A percentile compares a stretch with the other conserved stretches of the same genome.
Evolutionary conservation across 2,797 vertebrate species (phyloP).

Genomic region (Monodelphis domestica): DNA sequence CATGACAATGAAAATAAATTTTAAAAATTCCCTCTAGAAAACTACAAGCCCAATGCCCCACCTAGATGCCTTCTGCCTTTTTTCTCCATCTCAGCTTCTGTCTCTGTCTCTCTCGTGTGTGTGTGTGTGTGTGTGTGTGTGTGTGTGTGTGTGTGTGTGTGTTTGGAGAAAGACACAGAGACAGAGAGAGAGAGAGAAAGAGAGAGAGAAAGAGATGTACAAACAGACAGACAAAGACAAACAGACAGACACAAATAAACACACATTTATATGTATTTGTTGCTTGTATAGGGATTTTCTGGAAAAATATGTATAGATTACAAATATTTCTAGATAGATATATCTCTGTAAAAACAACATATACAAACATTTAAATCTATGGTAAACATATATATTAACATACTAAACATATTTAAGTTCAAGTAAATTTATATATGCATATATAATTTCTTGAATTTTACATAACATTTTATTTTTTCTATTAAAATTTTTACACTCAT

Average conservation of each 20-base stretch:
- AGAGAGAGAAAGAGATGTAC: too few species aligned
- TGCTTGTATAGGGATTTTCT: neutral
- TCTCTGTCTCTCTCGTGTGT: too few species aligned
- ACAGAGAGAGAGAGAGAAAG: too few species aligned
- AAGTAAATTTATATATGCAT: too few species aligned
- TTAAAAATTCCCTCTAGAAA: neutral
- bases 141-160: neutral
- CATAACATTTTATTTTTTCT: neutral
- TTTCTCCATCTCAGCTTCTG: too few species aligned
- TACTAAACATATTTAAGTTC: neutral
- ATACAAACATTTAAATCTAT: neutral
- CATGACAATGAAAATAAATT: too few species aligned
- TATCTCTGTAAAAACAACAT: neutral
- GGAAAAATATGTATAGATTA: neutral
- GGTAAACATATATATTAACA: neutral
- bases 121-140: neutral
- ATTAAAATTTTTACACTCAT: neutral
- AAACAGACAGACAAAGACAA: too few species aligned
- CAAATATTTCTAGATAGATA: neutral
- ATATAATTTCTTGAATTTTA: neutral
- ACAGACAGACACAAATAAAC: too few species aligned
- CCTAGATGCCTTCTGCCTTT: accelerated
- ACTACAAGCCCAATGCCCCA: neutral
- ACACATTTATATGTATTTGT: neutral
- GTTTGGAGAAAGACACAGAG: too few species aligned